Percentiles rank a stretch among this genome's conserved stretches.
Conservation (phyloP, 2,113 vertebrate species). For the Sclerurus mexicanus region DNA sequence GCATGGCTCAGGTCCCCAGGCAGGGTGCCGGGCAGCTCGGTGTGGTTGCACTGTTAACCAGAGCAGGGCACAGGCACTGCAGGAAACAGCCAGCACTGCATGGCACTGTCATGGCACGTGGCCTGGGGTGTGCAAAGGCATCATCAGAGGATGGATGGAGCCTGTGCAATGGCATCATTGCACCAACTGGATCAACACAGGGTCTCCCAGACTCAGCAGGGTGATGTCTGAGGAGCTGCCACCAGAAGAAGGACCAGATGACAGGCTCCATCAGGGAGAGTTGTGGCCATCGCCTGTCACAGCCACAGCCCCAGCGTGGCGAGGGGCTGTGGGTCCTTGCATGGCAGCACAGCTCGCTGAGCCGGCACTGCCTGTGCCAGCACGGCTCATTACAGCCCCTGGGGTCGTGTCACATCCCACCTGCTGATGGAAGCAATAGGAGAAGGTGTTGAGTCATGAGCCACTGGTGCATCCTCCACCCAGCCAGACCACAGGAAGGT, state of each 20-base stretch:
- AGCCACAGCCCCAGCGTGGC: rapidly evolving
- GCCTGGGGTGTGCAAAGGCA: neutral
- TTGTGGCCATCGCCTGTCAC: rapidly evolving
- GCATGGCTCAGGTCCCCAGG: neutral
- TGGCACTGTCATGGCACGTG: rapidly evolving
- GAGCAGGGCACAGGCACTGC: neutral
- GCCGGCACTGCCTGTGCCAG: rapidly evolving
- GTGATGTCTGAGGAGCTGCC: neutral
- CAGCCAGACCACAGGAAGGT: rapidly evolving
- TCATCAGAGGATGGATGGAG: neutral
- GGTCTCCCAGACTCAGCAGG: neutral
- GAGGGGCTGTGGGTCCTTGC: rapidly evolving
- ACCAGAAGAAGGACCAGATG: neutral
- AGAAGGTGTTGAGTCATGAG: neutral
- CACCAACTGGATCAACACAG: neutral
- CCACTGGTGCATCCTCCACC: neutral
- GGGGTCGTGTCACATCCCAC: neutral
- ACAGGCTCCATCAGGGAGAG: neutral
- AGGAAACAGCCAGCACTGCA: neutral
- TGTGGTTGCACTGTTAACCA: neutral
- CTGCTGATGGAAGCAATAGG: neutral
- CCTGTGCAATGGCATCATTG: neutral
- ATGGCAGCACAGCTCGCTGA: neutral
- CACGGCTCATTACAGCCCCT: neutral
- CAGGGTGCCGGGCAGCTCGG: neutral